phyloP scores from a whole-genome alignment of 2,113 vertebrate genomes.

The Hemiscyllium ocellatum region DNA sequence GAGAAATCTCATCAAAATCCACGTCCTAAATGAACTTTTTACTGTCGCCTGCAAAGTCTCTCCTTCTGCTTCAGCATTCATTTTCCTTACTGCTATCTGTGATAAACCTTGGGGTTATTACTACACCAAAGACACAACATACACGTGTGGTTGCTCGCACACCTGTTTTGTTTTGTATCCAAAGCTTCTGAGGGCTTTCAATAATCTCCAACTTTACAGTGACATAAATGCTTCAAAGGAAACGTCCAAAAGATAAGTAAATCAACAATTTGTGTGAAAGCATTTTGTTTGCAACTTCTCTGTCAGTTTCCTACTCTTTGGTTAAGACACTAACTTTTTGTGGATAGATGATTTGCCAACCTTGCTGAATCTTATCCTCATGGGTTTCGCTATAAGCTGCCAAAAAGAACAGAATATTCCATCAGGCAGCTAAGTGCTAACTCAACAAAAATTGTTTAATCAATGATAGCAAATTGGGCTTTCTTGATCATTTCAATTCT shows the following conservation, averaged over 20 bases:
- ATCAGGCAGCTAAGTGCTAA: neutral
- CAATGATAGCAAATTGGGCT: neutral
- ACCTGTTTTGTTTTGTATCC: neutral
- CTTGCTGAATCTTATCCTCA: neutral
- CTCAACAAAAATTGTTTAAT: neutral
- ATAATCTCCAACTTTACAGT: neutral
- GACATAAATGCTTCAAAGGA: neutral
- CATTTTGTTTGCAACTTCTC: neutral
- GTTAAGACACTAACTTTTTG: neutral
- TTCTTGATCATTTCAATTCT: neutral
- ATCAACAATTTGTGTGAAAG: neutral
- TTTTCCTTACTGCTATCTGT: neutral
- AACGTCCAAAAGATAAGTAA: neutral
- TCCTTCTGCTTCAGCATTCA: neutral
- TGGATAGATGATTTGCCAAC: neutral
- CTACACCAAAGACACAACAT: neutral
- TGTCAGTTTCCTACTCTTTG: neutral
- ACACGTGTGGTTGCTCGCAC: neutral
- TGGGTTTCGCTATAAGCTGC: neutral
- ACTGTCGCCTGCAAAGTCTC: neutral
- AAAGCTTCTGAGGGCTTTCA: neutral
- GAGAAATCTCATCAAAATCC: neutral
- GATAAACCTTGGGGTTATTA: neutral
- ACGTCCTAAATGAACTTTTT: neutral
- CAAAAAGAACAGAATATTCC: neutral